Evolutionary conservation across 2,113 vertebrate species (phyloP), one percentile per base, ranked within the genome.

Genomic region (Ascaphus truei): DNA sequence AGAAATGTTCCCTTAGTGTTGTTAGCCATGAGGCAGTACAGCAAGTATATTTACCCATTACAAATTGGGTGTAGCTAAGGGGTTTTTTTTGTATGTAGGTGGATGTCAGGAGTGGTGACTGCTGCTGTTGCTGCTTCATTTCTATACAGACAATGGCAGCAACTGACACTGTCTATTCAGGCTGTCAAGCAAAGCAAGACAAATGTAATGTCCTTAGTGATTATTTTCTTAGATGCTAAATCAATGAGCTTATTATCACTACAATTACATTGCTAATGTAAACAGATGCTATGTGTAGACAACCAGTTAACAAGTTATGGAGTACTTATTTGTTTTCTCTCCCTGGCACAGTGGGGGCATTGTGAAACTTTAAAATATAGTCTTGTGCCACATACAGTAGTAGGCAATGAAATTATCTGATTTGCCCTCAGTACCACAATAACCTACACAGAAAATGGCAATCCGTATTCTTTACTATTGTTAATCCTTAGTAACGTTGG

Each of bases 171-270:
- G 81, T 83, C 89, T 91, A 81, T 93, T 93, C 92, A 90, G 80
- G 79, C 81, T 93, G 90, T 93, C 92, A 91, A 85, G 82, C 86
- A 94, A 93, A 96, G 90, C 90, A 94, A 94, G 93, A 95, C 85
- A 85, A 91, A 96, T 94, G 92, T 78, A 84, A 85, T 85, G 82
- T 85, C 88, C 88, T 90, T 83, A 90, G 87, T 87, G 92, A 93
- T 93, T 92, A 92, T 89, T 93, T 92, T 91, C 89, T 94, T 85
- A 92, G 88, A 90, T 89, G 89, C 88, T 85, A 85, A 93, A 94
- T 92, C 93, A 95, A 91, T 89, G 92, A 90, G 82, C 89, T 93
- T 91, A 93, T 95, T 95, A 93, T 94, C 89, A 87, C 91, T 78
- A 84, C 88, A 94, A 95, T 94, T 93, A 92, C 86, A 90, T 83